Base-by-base conservation (phyloP, 1,140 invertebrate genomes). In the Elymnias hypermnestra region DNA sequence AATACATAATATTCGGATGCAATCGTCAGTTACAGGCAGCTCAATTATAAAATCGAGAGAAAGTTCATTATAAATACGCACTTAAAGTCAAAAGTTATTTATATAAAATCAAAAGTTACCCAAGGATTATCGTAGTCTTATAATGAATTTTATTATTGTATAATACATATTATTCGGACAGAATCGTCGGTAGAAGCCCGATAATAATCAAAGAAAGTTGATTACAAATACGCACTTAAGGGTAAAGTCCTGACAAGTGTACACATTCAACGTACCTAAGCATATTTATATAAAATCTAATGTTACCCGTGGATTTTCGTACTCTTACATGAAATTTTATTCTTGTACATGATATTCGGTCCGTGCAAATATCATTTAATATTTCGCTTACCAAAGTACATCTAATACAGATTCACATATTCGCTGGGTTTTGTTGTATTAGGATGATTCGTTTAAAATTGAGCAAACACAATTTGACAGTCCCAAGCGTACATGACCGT, bases 361-460 rank as follows among this genome's bases (percentile, higher is more conserved):
- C 1, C 31, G 7, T 5, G 31, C 31, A 35, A 18, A 36, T 36
- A 15, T 36, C 9, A 36, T 36, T 15, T 36, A 10, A 36, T 36
- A 21, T 21, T 36, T 36, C 19, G 33, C 33, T 36, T 36, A 36
- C 33, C 33, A 12, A n/a, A 36, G n/a, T 19, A 36, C 15, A 21
- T 36, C 18, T 19, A 36, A 36, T 1, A 19, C 8, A 36, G 15
- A 36, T 10, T 36, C 33, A 19, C 22, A 36, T 14, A 18, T 19
- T 7, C 8, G 0, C 37, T 12, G 10, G n/a, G 37, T n/a, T 25
- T 39, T 39, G 37, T 39, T 39, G 39, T 18, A 21, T 42, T 42
- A 42, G 39, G 39, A 42, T 42, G 14, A 42, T 28, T 42, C 18
- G 39, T 17, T 28, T 31, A 28, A 42, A 42, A 31, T 42, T 18